These are phyloP conservation scores for Meiosimyza decipiens DNA, from an alignment of 2,888 invertebrate species.

Conservation along the genomic window DNA sequence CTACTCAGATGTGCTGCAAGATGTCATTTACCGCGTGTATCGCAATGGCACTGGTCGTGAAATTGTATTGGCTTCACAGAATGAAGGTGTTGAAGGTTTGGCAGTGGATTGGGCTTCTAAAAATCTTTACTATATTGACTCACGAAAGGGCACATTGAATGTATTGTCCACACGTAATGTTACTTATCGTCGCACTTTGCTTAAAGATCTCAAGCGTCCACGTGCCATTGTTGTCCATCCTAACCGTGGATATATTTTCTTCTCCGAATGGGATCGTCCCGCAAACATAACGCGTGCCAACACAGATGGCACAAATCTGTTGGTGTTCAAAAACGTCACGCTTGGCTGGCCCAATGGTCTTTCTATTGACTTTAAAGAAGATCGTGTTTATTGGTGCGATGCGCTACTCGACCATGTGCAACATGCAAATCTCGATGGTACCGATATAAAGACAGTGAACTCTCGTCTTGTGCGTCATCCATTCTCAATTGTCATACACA, in stretches of 20 bases:
- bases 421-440: conserved; percentile 90
- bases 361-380: conserved; percentile 88
- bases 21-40: conserved; percentile 89
- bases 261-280: conserved; percentile 96
- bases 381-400: conserved; percentile 97
- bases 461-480: conserved; percentile 89
- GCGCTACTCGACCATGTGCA: conserved; percentile 96
- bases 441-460: conserved; percentile 89
- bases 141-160: conserved; percentile 92
- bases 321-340: conserved; percentile 90
- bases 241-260: conserved; percentile 92
- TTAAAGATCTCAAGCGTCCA: conserved; percentile 90
- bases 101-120: conserved; percentile 97
- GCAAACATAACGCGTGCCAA: conserved; percentile 95
- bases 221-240: conserved; percentile 97
- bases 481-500: conserved; percentile 90
- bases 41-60: conserved; percentile 83
- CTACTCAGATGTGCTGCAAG: conserved; percentile 96
- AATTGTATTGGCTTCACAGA: conserved; percentile 93
- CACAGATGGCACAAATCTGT: conserved; percentile 87
- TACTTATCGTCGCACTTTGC: conserved; percentile 82
- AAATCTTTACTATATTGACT: conserved; percentile 95
- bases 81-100: conserved; percentile 95
- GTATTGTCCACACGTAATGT: conserved; percentile 90
- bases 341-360: conserved; percentile 98